Conservation (phyloP, 2,113 vertebrate species). For the Pollimyrus isidori region DNA sequence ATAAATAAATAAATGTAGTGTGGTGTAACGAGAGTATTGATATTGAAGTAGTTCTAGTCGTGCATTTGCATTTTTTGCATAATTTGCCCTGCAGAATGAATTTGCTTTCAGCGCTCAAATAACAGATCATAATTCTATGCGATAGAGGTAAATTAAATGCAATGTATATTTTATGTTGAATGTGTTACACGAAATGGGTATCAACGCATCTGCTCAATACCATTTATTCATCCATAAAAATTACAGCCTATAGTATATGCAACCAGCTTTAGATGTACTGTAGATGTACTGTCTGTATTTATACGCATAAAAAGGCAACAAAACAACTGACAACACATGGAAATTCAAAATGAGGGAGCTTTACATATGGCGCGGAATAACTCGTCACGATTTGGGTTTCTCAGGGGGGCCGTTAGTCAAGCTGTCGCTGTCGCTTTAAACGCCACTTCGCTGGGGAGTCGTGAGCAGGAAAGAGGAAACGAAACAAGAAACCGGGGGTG, state of each 20-base stretch:
- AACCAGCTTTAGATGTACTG: neutral
- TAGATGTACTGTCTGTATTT: neutral
- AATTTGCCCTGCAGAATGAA: neutral
- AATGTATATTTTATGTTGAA: neutral
- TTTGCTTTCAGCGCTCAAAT: neutral
- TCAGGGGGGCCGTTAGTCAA: conserved; percentile 4
- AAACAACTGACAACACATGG: neutral
- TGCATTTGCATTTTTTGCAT: neutral
- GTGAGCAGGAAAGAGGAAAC: conserved; percentile 98
- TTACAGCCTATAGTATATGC: neutral
- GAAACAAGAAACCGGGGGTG: conserved; percentile 67
- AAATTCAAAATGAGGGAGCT: neutral
- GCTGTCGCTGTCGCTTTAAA: conserved; percentile 85
- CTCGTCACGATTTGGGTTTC: neutral
- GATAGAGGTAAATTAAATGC: neutral
- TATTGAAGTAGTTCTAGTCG: neutral
- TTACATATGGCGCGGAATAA: neutral
- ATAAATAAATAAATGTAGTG: neutral
- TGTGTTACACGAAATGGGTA: neutral
- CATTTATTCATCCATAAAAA: neutral
- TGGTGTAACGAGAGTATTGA: neutral
- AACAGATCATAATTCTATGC: neutral
- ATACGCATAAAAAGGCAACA: neutral
- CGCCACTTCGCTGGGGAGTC: conserved; percentile 92
- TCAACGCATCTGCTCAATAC: neutral